phyloP scores from a whole-genome alignment of 2,113 vertebrate species.

The Archilochus colubris region DNA sequence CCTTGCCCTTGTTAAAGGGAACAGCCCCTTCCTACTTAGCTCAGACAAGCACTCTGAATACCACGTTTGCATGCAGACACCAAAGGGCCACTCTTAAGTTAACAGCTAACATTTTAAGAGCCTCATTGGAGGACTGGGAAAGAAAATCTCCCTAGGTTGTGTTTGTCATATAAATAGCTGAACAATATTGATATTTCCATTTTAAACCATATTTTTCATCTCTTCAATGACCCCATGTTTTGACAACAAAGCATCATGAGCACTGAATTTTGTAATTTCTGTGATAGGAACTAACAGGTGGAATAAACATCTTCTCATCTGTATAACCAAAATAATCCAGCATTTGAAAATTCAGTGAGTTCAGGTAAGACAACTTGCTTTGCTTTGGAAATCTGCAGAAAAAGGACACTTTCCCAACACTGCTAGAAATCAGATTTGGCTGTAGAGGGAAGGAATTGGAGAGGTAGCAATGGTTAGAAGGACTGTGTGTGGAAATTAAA shows the following conservation, averaged over 20 bases:
- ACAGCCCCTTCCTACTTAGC: constrained; percentile 11
- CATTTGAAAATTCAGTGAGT: neutral
- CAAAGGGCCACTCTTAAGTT: neutral
- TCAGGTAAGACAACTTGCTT: neutral
- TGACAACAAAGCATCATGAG: neutral
- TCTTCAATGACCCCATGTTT: neutral
- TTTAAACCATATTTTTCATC: neutral
- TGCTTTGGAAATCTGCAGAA: neutral
- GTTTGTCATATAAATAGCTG: neutral
- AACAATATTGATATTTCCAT: neutral
- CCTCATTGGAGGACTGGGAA: neutral
- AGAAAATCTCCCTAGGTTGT: neutral
- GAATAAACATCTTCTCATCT: neutral
- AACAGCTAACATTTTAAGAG: neutral
- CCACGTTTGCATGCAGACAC: neutral
- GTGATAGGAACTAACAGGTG: neutral
- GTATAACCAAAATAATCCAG: neutral
- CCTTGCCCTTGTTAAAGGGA: constrained; percentile 26
- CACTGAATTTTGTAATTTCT: neutral
- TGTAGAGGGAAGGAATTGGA: neutral
- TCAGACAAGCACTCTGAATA: neutral
- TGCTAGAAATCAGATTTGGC: neutral
- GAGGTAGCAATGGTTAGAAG: neutral
- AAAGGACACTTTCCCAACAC: neutral
- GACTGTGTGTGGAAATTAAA: neutral